These are phyloP conservation scores for Apamea anceps DNA, from an alignment of 2,888 invertebrate species.

Conservation along the genomic window DNA sequence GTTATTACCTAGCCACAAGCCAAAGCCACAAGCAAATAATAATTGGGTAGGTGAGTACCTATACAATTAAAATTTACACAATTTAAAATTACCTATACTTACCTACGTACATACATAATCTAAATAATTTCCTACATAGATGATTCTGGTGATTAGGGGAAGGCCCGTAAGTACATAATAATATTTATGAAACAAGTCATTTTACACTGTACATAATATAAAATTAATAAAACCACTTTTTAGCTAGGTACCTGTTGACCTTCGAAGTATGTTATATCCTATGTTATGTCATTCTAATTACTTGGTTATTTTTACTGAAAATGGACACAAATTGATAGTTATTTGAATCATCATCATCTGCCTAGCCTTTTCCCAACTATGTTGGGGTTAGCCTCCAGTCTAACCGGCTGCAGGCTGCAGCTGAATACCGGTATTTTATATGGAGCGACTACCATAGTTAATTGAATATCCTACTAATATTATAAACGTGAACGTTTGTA, in stretches of 20 bases:
- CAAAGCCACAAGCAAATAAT: neutral
- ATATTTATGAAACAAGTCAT: slow-evolving; percentile 9
- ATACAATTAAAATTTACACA: neutral
- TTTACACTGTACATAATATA: neutral
- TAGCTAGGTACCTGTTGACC: neutral
- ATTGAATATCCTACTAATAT: no score
- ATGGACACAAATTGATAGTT: neutral
- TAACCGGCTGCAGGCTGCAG: no score
- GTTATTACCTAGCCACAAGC: no score
- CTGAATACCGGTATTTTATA: no score
- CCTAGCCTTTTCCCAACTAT: no score
- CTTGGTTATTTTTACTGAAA: neutral
- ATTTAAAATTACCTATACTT: no score
- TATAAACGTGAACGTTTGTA: no score
- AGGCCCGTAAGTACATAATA: slow-evolving; percentile 12
- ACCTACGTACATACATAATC: slow-evolving; percentile 21
- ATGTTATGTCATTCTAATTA: neutral
- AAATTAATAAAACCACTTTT: slow-evolving; percentile 9
- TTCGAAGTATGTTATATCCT: slow-evolving; percentile 1
- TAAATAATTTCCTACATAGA: slow-evolving; percentile 24
- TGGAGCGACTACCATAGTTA: no score
- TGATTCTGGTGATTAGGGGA: slow-evolving; percentile 42
- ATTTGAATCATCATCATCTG: no score
- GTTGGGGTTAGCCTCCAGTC: no score
- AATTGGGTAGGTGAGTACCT: neutral